Conservation (phyloP, 2,797 vertebrate species). For the Australoheros facetus region DNA sequence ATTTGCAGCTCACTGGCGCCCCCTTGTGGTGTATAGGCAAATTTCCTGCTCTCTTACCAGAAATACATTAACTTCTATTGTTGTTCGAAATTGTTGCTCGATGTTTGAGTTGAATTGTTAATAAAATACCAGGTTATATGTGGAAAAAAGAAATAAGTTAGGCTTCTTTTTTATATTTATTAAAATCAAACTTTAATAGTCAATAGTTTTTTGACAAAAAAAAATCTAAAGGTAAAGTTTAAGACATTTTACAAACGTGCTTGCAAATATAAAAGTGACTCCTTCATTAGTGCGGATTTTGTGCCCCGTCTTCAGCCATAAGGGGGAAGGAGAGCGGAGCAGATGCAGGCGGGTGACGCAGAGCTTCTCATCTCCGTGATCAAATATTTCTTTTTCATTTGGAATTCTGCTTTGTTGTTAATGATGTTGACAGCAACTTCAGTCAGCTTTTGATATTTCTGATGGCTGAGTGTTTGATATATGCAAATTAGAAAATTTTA, state of each 20-base stretch:
- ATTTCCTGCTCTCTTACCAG: neutral
- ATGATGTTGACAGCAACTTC: slow-evolving; percentile 71
- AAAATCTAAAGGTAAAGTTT: slow-evolving; percentile 18
- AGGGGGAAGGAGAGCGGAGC: slow-evolving; percentile 64
- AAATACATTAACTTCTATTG: neutral
- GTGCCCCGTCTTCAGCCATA: slow-evolving; percentile 60
- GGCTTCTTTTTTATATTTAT: neutral
- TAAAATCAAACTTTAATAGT: neutral
- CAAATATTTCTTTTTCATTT: slow-evolving; percentile 70
- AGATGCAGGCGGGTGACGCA: slow-evolving; percentile 30
- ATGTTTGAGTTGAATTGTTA: neutral
- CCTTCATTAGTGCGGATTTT: slow-evolving; percentile 40
- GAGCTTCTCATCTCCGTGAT: slow-evolving; percentile 68
- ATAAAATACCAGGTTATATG: neutral
- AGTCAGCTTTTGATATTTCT: slow-evolving; percentile 52
- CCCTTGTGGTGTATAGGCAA: slow-evolving; percentile 54
- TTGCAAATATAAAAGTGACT: slow-evolving; percentile 24
- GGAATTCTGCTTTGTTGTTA: slow-evolving; percentile 72
- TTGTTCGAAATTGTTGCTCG: neutral
- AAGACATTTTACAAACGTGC: neutral
- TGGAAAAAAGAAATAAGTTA: neutral
- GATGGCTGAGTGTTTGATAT: slow-evolving; percentile 51
- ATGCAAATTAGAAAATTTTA: slow-evolving; percentile 58
- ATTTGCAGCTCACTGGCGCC: slow-evolving; percentile 66
- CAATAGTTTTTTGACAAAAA: neutral